Percentiles rank a stretch among this genome's conserved stretches.
These are phyloP conservation scores for Drosophila meridionalis DNA, from an alignment of 2,888 invertebrate genomes.

Conservation along the genomic window DNA sequence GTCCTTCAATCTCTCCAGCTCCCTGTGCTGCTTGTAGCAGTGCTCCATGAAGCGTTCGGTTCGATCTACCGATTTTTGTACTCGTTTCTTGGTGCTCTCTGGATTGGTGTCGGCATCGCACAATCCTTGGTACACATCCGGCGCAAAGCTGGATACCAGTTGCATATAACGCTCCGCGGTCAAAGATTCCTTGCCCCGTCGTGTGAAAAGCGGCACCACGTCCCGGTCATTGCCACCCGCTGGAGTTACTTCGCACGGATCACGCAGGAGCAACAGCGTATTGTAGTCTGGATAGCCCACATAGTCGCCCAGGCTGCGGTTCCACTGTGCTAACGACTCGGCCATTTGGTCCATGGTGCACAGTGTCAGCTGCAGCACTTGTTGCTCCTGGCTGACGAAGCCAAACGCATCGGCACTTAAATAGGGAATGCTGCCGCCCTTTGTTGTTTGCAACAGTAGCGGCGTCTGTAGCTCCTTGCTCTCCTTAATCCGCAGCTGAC, in stretches of 20 bases:
- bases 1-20: slow-evolving; percentile 86
- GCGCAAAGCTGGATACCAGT: slow-evolving; percentile 90
- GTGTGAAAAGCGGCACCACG: slow-evolving; percentile 91
- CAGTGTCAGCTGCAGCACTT: slow-evolving; percentile 90
- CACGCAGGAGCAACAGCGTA: slow-evolving; percentile 85
- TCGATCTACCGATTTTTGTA: slow-evolving; percentile 89
- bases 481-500: slow-evolving; percentile 86
- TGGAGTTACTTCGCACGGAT: slow-evolving; percentile 89
- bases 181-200: slow-evolving; percentile 90
- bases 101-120: slow-evolving; percentile 88
- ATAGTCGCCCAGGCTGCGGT: slow-evolving; percentile 89
- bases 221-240: slow-evolving; percentile 90
- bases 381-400: slow-evolving; percentile 86
- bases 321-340: slow-evolving; percentile 88
- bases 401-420: slow-evolving; percentile 91
- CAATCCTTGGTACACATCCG: slow-evolving; percentile 92
- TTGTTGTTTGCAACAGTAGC: slow-evolving; percentile 90
- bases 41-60: slow-evolving; percentile 89
- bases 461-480: slow-evolving; percentile 90
- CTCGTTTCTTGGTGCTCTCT: slow-evolving; percentile 89
- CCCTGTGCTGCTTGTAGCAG: slow-evolving; percentile 89
- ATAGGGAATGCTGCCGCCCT: slow-evolving; percentile 93
- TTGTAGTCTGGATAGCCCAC: slow-evolving; percentile 87
- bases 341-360: slow-evolving; percentile 89
- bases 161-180: slow-evolving; percentile 90